Base-by-base conservation (phyloP, 2,888 invertebrate species). In the Trissoscelio sp. region DNA sequence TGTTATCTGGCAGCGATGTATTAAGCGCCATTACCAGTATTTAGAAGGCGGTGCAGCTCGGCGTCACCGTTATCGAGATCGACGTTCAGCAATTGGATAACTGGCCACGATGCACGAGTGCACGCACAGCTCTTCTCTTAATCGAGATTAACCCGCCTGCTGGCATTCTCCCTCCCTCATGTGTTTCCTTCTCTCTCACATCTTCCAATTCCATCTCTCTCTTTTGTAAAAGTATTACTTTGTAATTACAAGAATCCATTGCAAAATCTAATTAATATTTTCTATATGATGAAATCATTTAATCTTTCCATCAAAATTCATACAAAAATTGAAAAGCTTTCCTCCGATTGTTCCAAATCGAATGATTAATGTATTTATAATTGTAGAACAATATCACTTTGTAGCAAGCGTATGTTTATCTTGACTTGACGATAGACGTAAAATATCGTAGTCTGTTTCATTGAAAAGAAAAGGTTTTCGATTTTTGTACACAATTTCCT, bases 11-110 rank as follows among this genome's bases (percentile, higher is more conserved):
- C 78, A 85, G 86, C 89, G 88, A 89, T 89, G 88, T 89, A 89
- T 89, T 89, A 88, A 89, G 86, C 87, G 86, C 87, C 89, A 89
- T 89, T 89, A 89, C 88, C 88, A 87, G 88, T 88, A 89, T 89
- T 89, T 89, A 89, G 88, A 88, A 88, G 89, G 85, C 87, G 88
- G 86, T 85, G 82, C 84, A 84, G 83, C 84, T 84, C 75, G 82
- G 83, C 73, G 80, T 73, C 81, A 83, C 74, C 79, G 84, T 88
- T 88, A 88, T 88, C 88, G 87, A 84, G 88, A 87, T 88, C 85
- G 86, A 48, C 84, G 83, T 67, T 73, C 81, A 77, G 81, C 81
- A 81, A 81, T 81, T 81, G 81, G 77, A 81, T 81, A 75, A 70
- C 80, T 74, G 73, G 66, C 72, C 73, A 73, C 81, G 81, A 77